Evolutionary conservation across 2,797 vertebrate species (phyloP).

Genomic region (Sardinella longiceps): DNA sequence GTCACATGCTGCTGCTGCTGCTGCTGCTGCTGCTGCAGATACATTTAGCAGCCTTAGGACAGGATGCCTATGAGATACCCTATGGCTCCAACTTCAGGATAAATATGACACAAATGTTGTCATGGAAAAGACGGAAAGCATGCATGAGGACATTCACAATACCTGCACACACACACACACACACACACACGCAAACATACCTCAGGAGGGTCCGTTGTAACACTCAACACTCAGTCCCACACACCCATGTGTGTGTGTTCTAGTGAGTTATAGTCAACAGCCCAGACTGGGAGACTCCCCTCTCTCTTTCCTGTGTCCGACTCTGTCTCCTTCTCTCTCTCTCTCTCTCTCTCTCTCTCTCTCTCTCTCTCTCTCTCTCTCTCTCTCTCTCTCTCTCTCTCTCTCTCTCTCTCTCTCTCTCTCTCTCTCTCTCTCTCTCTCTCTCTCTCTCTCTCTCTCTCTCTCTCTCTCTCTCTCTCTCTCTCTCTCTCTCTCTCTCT

Average conservation of each 20-base stretch:
- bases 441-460: background rate
- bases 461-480: background rate
- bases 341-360: background rate
- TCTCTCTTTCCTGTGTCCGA: background rate
- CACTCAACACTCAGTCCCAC: constrained; percentile 29
- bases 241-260: background rate
- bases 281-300: background rate
- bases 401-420: background rate
- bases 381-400: background rate
- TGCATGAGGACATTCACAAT: background rate
- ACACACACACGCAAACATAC: constrained; percentile 52
- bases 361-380: background rate
- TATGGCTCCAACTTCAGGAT: background rate
- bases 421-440: background rate
- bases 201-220: constrained; percentile 47
- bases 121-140: background rate
- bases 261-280: background rate
- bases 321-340: background rate
- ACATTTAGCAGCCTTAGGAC: background rate
- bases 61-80: background rate
- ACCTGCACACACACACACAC: constrained; percentile 26
- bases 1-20: background rate
- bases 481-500: background rate
- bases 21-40: background rate
- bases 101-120: constrained; percentile 15